Conservation (phyloP, 2,888 invertebrate genomes). For the Petrolisthes cinctipes region DNA sequence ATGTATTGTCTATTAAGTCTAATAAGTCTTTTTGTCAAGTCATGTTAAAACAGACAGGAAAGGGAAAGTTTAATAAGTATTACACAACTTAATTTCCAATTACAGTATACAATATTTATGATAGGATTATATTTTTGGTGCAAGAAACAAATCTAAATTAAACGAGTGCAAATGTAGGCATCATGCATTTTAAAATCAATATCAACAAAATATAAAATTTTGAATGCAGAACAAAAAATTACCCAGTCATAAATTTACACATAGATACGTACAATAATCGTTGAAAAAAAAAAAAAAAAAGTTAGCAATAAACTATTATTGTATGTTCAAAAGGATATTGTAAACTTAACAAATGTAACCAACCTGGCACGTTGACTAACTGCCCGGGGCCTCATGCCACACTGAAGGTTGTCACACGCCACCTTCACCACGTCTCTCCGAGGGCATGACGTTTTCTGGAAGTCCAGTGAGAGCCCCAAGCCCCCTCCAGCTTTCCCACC, state of each 20-base stretch:
- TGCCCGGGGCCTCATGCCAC: constrained; percentile 79
- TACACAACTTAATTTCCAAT: too few relatives aligned
- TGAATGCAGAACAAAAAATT: neutral
- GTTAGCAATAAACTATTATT: neutral
- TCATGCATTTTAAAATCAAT: neutral
- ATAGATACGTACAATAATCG: neutral
- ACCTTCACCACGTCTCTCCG: constrained; percentile 78
- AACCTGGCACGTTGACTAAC: constrained; percentile 79
- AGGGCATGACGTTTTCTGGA: constrained; percentile 77
- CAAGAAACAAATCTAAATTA: too few relatives aligned
- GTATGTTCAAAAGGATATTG: neutral
- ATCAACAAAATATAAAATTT: neutral
- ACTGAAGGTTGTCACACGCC: constrained; percentile 78
- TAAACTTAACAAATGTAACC: neutral
- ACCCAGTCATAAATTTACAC: neutral
- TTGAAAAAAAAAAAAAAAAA: neutral
- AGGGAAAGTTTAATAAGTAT: too few relatives aligned
- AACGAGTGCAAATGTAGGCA: too few relatives aligned
- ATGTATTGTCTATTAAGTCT: too few relatives aligned
- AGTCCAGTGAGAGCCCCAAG: constrained; percentile 77
- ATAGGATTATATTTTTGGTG: too few relatives aligned
- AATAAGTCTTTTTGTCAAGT: too few relatives aligned
- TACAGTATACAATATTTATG: too few relatives aligned
- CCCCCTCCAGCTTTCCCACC: constrained; percentile 63
- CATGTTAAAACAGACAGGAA: too few relatives aligned